Percentiles rank a stretch among this genome's conserved stretches.
phyloP scores from a whole-genome alignment of 2,888 invertebrate genomes.

The Biston stratarius region DNA sequence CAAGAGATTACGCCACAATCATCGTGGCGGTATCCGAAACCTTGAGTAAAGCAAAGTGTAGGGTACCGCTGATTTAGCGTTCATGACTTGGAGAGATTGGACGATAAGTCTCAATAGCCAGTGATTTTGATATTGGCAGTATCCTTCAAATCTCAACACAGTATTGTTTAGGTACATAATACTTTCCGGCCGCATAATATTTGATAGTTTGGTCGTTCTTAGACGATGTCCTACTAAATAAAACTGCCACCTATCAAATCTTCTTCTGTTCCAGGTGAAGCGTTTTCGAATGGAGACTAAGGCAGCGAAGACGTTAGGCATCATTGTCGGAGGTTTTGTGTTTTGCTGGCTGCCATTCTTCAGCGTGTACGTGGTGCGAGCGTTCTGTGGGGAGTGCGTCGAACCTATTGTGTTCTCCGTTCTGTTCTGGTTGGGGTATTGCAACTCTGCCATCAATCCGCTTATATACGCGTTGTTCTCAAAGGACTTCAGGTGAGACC shows the following conservation, averaged over 20 bases:
- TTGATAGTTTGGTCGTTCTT: no score
- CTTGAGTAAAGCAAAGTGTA: no score
- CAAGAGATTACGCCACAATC: no score
- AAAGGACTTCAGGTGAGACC: constrained; percentile 91
- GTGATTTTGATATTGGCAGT: no score
- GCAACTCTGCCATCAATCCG: constrained; percentile 98
- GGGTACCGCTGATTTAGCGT: no score
- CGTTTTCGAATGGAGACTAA: constrained; percentile 98
- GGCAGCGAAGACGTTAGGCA: constrained; percentile 98
- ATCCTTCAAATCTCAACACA: no score
- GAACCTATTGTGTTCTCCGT: constrained; percentile 95
- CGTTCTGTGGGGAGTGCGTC: constrained; percentile 95
- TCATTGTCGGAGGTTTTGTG: constrained; percentile 98
- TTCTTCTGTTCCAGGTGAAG: constrained; percentile 88
- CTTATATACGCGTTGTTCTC: constrained; percentile 98
- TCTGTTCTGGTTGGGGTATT: constrained; percentile 98
- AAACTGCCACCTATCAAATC: not conserved
- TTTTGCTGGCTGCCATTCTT: constrained; percentile 99
- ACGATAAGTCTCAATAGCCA: no score
- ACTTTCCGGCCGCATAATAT: no score
- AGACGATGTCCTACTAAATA: no score
- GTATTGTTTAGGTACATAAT: no score
- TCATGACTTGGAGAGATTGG: no score
- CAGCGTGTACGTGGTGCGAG: constrained; percentile 96
- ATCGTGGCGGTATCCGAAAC: no score